Evolutionary conservation across 2,113 vertebrate species (phyloP).

Genomic region (rabbit (Oryctolagus cuniculus)): mOryCun1.1 NC_091438.1:19524001-19524500

Average conservation of each 20-base stretch:
- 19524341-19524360: neutral
- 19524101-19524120: rapidly evolving
- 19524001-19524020: neutral
- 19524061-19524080: rapidly evolving
- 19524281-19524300: too few species aligned
- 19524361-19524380: neutral
- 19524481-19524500: rapidly evolving
- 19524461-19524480: neutral
- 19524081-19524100: rapidly evolving
- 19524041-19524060: neutral
- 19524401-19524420: neutral
- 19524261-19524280: too few species aligned
- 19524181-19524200: rapidly evolving
- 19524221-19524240: rapidly evolving
- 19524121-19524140: neutral
- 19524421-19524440: neutral
- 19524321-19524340: neutral
- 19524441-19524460: rapidly evolving
- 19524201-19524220: neutral
- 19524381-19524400: neutral
- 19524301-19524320: neutral
- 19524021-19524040: neutral
- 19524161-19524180: neutral
- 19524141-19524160: neutral
- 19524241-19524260: rapidly evolving